Evolutionary conservation across 1,140 invertebrate genomes (phyloP), one percentile per base, ranked within the genome.

Genomic region (Cotesia chilonis): DNA sequence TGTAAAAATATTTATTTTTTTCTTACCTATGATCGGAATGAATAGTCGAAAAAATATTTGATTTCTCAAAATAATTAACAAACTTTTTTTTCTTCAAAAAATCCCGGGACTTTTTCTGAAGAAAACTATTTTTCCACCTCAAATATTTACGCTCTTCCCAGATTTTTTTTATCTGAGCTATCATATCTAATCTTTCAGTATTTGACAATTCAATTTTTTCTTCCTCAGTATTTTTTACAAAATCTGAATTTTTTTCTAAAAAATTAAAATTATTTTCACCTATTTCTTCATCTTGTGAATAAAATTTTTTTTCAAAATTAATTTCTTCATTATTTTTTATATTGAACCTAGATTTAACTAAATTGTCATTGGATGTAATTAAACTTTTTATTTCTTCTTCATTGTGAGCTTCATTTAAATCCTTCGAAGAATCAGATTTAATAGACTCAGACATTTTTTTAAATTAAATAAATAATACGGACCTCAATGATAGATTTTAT

Each of bases 31-130:
- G 36, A 17, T 73, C 28, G 10, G 36, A n/a, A 35, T 71, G 54
- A 41, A 74, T 74, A 1, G 59, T 57, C 36, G 67, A 66, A 36
- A 10, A 37, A 14, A 55, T 66, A 10, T 4, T 59, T 4, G 37
- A 12, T 55, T 63, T 74, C 35, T 76, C 75, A 35, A 76, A 69
- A 9, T 20, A 54, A 66, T 60, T 67, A 9, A 59, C 38, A 28
- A 41, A 61, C 12, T 71, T 74, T 1, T 38, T 52, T 69, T 71
- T 74, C 14, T 51, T 57, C 1, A 74, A 65, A 65, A 20, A 70
- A n/a, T 74, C 64, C 20, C 59, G 64, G 54, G 66, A 74, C 37
- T 74, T 74, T 66, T 64, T 74, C 35, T 76, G 73, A 12, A 76
- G 64, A 61, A 65, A 76, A 63, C n/a, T 63, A 70, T 76, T 76